Base-by-base conservation (phyloP, 2,113 vertebrate species). In the Sitta europaea region DNA sequence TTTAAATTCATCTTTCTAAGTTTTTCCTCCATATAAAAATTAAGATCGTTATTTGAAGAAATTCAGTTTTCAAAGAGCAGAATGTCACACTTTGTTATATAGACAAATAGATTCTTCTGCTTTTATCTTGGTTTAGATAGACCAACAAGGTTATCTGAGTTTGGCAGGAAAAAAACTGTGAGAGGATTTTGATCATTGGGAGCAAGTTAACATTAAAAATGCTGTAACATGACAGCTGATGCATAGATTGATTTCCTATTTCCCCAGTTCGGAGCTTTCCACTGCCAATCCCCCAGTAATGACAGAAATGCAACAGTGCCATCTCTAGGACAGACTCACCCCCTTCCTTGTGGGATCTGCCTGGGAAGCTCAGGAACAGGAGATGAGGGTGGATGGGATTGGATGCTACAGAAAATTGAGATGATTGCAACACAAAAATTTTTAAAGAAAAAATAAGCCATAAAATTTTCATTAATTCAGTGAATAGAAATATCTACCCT, bases 281-380 rank as follows among this genome's bases (percentile, higher is more conserved):
- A 18, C 23, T 22, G n/a, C 43, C 63, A 77, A 45, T 31, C 13
- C 42, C 22, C 57, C 8, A 23, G 43, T 2, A 24, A 76, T 38
- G 70, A 96, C 47, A 55, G 92, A 95, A 85, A 93, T 75, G 72
- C 97, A 97, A 97, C 96, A 97, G 82, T 96, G 96, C 98, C 98
- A 98, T 92, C 98, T 98, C 94, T 96, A 79, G 98, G 97, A 70
- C 38, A 73, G 53, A 67, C 7, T 33, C 18, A 4, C 4, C 45
- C 73, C 58, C 42, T 54, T 53, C 55, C 2, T 6, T 18, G 62
- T 22, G 51, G 43, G 43, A 28, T 16, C 4, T 28, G 54, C 5
- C 43, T 59, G 2, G 70, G 48, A n/a, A 42, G 57, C 29, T 62
- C 78, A 29, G 63, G 17, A 47, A 5, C 51, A 58, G 81, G 22